Conservation (phyloP, 1,140 invertebrate species). For the Bradysia coprophila region DNA sequence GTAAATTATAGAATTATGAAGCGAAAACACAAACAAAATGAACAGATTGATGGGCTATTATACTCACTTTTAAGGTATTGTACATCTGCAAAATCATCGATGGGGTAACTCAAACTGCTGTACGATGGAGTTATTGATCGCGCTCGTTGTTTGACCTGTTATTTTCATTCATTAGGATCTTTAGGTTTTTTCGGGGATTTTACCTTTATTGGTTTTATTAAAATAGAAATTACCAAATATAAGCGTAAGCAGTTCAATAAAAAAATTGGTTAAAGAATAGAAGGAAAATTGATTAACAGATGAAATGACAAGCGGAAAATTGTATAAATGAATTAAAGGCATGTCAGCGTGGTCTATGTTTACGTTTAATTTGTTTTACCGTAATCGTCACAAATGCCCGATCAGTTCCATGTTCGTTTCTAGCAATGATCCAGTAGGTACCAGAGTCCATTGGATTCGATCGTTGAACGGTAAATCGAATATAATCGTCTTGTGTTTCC, state of each 20-base stretch:
- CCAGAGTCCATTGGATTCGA: conserved; percentile 73
- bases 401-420: conserved; percentile 76
- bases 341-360: background rate
- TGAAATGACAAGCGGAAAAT: background rate
- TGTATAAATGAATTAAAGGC: background rate
- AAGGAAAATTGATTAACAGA: background rate
- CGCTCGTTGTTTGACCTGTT: conserved; percentile 42
- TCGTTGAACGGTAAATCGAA: conserved; percentile 72
- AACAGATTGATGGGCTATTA: background rate
- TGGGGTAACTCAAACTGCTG: conserved; percentile 29
- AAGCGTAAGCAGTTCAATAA: too few relatives aligned
- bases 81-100: conserved; percentile 20
- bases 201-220: background rate
- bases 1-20: background rate
- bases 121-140: conserved; percentile 40
- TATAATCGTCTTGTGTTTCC: conserved; percentile 67
- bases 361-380: conserved; percentile 26
- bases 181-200: background rate
- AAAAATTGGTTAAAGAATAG: too few relatives aligned
- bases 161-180: background rate
- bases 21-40: background rate
- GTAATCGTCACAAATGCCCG: conserved; percentile 66
- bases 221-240: background rate
- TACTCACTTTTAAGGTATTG: conserved; percentile 39
- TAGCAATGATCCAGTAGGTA: conserved; percentile 83